These are phyloP conservation scores for Eristalinus aeneus DNA, from an alignment of 2,888 invertebrate genomes.

Conservation along the genomic window DNA sequence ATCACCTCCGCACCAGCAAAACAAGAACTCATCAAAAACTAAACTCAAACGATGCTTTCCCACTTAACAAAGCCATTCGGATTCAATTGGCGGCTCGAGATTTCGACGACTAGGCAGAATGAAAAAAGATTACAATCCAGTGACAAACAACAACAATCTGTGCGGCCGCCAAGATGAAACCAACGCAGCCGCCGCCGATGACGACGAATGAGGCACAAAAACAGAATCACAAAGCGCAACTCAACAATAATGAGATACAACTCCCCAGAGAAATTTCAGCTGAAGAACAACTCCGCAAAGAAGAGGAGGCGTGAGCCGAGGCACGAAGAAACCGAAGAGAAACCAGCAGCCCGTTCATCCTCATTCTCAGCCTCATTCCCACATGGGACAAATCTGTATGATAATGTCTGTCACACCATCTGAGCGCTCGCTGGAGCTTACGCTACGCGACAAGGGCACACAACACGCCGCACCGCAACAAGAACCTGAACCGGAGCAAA, in stretches of 20 bases:
- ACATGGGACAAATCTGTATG: slow-evolving; percentile 64
- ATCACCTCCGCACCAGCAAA: not conserved
- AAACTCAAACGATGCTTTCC: slow-evolving; percentile 3
- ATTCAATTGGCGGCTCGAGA: slow-evolving; percentile 52
- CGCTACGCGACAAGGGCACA: not conserved
- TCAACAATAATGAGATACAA: slow-evolving; percentile 64
- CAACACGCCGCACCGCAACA: slow-evolving; percentile 2
- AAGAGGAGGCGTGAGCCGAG: not conserved
- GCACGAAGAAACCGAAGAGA: too few species aligned
- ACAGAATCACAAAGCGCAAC: slow-evolving; percentile 2
- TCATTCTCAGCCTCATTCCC: slow-evolving; percentile 23
- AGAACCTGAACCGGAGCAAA: not conserved
- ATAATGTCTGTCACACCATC: slow-evolving; percentile 58
- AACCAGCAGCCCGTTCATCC: slow-evolving; percentile 1
- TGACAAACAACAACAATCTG: slow-evolving; percentile 20
- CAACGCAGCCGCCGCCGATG: slow-evolving; percentile 29
- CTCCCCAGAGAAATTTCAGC: slow-evolving; percentile 56
- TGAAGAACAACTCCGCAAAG: slow-evolving; percentile 2
- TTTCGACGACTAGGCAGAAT: slow-evolving; percentile 21
- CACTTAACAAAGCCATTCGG: slow-evolving; percentile 12
- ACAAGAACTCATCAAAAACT: not conserved
- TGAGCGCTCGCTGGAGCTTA: slow-evolving; percentile 14
- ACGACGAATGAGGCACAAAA: not conserved
- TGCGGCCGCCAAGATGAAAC: too few species aligned
- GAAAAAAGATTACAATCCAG: slow-evolving; percentile 1